Evolutionary conservation across 2,797 vertebrate genomes (phyloP).

Genomic region (Sorex maritimensis): DNA sequence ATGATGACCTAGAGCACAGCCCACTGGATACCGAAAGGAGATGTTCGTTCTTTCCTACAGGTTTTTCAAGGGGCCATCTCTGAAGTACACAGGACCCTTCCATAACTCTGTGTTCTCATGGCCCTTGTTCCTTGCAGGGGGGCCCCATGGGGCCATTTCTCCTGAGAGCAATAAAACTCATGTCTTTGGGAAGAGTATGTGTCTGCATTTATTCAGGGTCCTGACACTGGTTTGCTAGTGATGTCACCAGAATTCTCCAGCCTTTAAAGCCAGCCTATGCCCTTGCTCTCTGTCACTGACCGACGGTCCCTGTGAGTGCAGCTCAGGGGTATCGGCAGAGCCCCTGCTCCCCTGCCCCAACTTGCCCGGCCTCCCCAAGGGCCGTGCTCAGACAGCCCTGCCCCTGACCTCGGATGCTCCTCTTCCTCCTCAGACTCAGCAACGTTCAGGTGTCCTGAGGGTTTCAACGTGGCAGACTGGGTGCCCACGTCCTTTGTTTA

Average conservation of each 20-base stretch:
- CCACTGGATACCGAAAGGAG: not conserved
- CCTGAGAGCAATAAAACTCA: not conserved
- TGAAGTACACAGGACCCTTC: not conserved
- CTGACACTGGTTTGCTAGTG: not conserved
- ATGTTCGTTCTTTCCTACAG: not conserved
- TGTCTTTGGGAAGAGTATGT: not conserved
- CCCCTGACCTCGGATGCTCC: not conserved
- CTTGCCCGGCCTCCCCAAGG: not conserved
- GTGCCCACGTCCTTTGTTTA: not conserved
- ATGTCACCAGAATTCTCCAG: conserved; percentile 66
- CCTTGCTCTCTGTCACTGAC: not conserved
- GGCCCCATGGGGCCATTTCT: not conserved
- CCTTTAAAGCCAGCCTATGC: not conserved
- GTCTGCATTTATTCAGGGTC: not conserved
- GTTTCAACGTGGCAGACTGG: not conserved
- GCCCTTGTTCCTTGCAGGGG: not conserved
- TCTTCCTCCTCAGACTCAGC: not conserved
- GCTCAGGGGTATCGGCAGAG: too few relatives aligned
- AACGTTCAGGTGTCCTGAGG: not conserved
- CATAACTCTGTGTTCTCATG: not conserved
- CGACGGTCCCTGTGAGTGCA: too few relatives aligned
- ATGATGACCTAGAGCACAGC: not conserved
- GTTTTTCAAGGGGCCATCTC: not conserved
- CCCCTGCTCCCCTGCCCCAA: not conserved
- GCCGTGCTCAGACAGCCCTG: not conserved